Evolutionary conservation across 2,113 vertebrate species (phyloP).

Genomic region (Saimiri boliviensis): DNA sequence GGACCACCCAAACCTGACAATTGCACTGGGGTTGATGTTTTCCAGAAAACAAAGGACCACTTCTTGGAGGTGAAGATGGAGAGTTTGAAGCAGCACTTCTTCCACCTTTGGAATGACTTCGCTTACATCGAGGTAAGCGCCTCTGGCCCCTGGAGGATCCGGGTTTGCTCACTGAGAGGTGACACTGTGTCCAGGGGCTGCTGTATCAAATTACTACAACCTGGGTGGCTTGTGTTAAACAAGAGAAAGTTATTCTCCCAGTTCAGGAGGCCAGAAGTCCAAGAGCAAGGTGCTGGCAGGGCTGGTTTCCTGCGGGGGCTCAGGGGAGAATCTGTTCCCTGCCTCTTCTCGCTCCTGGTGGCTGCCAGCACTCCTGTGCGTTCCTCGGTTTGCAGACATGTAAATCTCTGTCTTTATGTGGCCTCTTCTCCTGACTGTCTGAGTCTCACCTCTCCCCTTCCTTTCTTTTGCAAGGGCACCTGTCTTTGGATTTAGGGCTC

Average conservation of each 20-base stretch:
- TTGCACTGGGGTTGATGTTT: fast-evolving
- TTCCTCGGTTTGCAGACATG: fast-evolving
- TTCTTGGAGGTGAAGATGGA: slow-evolving; percentile 95
- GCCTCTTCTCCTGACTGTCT: too few relatives aligned
- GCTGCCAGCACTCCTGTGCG: fast-evolving
- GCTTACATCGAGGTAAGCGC: slow-evolving; percentile 90
- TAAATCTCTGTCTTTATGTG: background rate
- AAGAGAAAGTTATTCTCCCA: fast-evolving
- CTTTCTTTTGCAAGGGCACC: background rate
- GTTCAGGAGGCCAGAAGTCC: too few relatives aligned
- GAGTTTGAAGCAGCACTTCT: slow-evolving; percentile 91
- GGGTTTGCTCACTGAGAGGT: fast-evolving
- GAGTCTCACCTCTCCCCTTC: background rate
- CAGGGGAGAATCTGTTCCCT: fast-evolving
- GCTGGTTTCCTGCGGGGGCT: fast-evolving
- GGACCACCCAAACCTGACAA: fast-evolving
- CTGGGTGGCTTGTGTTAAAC: background rate
- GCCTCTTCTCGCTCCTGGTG: background rate
- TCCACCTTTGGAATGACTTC: slow-evolving; percentile 94
- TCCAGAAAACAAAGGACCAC: slow-evolving; percentile 88
- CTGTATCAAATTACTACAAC: background rate
- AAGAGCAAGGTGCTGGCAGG: fast-evolving
- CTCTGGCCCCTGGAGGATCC: fast-evolving
- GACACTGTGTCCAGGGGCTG: fast-evolving
- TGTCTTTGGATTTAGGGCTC: background rate